phyloP scores from a whole-genome alignment of 2,113 vertebrate species.

The Entomyzon cyanotis region DNA sequence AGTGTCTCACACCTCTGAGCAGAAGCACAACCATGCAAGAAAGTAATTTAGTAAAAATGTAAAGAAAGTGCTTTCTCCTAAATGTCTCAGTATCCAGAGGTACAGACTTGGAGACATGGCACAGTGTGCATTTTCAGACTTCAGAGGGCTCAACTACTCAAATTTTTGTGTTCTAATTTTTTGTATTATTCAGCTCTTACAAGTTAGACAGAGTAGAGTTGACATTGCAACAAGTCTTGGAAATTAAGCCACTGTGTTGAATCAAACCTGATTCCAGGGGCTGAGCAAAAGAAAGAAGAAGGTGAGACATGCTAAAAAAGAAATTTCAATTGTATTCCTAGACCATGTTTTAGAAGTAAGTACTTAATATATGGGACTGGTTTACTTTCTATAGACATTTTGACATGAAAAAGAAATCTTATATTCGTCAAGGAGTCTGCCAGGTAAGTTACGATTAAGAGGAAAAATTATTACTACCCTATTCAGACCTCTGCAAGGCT shows the following conservation, averaged over 20 bases:
- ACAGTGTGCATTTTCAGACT: background rate
- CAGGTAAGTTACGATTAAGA: background rate
- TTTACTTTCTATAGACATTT: conserved; percentile 1
- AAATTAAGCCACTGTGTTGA: background rate
- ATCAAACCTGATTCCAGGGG: background rate
- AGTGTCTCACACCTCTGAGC: background rate
- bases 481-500: background rate
- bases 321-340: background rate
- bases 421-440: background rate
- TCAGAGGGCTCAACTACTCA: background rate
- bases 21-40: background rate
- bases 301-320: background rate
- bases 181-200: background rate
- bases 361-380: background rate
- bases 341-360: background rate
- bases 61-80: background rate
- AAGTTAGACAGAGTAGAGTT: background rate
- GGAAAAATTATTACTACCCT: background rate
- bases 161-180: background rate
- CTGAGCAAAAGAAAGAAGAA: background rate
- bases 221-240: background rate
- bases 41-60: background rate
- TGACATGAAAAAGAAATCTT: background rate
- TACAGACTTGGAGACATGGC: background rate
- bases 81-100: background rate